Evolutionary conservation across 1,140 invertebrate species (phyloP).

Genomic region (Drosophila bocki): DNA sequence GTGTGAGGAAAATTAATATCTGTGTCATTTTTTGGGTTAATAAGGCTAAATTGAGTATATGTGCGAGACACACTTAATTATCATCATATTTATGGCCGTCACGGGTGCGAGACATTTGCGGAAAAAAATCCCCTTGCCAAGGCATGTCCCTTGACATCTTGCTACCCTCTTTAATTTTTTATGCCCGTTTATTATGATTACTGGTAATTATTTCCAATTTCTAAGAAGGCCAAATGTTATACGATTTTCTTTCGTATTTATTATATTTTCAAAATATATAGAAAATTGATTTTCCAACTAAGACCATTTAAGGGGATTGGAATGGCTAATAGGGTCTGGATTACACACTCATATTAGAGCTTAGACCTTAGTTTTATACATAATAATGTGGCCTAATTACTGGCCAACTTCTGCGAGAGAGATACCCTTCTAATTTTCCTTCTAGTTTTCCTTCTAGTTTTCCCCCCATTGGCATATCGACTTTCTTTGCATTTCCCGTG

Average conservation of each 20-base stretch:
- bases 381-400: background rate
- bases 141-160: background rate
- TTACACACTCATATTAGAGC: background rate
- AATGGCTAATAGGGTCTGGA: background rate
- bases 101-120: slow-evolving; percentile 25
- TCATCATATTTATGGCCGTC: slow-evolving; percentile 78
- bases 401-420: background rate
- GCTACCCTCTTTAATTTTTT: slow-evolving; percentile 20
- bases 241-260: background rate
- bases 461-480: background rate
- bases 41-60: slow-evolving; percentile 82
- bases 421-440: background rate
- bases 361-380: background rate
- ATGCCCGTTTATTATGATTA: slow-evolving; percentile 50
- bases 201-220: slow-evolving; percentile 44
- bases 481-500: background rate
- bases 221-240: slow-evolving; percentile 2
- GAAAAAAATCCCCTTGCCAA: background rate
- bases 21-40: slow-evolving; percentile 83
- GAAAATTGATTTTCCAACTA: background rate
- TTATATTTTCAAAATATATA: background rate
- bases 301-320: background rate
- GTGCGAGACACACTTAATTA: slow-evolving; percentile 81
- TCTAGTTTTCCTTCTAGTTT: background rate
- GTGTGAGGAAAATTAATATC: slow-evolving; percentile 73